phyloP scores from a whole-genome alignment of 2,888 invertebrate genomes.

The Tethea ocularis region DNA sequence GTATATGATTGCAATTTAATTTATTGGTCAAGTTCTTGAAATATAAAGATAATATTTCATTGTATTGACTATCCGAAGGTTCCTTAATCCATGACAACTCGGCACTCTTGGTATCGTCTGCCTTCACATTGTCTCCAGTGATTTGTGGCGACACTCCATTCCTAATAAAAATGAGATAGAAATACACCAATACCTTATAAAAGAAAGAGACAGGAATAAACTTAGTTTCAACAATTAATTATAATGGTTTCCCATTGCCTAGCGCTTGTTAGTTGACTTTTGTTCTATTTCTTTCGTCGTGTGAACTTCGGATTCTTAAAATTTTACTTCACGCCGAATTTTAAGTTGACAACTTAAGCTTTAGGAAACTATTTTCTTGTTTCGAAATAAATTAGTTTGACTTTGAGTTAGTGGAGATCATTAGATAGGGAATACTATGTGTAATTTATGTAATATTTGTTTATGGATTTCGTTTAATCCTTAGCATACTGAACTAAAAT shows the following conservation, averaged over 20 bases:
- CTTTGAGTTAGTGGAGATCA: background rate
- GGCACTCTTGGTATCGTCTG: conserved; percentile 47
- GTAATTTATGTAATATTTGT: no score
- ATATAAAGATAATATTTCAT: no score
- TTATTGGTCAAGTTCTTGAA: no score
- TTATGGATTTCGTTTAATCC: no score
- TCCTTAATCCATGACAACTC: conserved; percentile 26
- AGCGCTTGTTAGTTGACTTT: conserved; percentile 57
- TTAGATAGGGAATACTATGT: no score
- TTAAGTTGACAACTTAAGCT: conserved; percentile 62
- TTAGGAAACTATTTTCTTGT: conserved; percentile 21
- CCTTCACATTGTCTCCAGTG: conserved; percentile 70
- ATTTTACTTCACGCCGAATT: conserved; percentile 68
- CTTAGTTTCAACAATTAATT: conserved; percentile 61
- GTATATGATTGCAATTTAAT: no score
- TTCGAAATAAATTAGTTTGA: conserved; percentile 24
- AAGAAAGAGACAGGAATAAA: conserved; percentile 41
- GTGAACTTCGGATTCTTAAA: conserved; percentile 53
- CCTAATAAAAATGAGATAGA: conserved; percentile 35
- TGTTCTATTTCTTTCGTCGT: conserved; percentile 60
- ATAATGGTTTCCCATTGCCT: conserved; percentile 58
- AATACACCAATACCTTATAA: conserved; percentile 24
- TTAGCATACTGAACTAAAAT: no score
- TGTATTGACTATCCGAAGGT: conserved; percentile 21
- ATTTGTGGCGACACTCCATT: conserved; percentile 60